Conservation (phyloP, 35 echinoderm and acorn worm species). For the Strongylocentrotus purpuratus region DNA sequence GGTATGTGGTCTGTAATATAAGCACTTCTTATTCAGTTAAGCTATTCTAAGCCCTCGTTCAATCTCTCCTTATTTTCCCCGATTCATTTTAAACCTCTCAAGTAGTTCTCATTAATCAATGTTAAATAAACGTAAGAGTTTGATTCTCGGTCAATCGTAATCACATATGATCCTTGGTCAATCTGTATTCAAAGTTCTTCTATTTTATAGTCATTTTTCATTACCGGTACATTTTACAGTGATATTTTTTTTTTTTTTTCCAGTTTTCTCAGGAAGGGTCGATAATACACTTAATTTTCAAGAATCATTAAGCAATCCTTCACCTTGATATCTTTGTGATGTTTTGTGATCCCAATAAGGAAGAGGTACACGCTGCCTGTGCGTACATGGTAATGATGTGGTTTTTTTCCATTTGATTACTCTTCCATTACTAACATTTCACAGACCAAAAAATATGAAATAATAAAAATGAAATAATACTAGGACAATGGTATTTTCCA, state of each 20-base stretch:
- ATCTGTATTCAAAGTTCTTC: background rate
- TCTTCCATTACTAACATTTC: background rate
- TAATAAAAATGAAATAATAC: too few relatives aligned
- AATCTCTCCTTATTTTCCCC: background rate
- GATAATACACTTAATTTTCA: background rate
- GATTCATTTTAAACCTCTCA: background rate
- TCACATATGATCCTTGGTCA: background rate
- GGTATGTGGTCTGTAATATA: constrained; percentile 26
- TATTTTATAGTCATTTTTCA: background rate
- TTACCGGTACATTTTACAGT: background rate
- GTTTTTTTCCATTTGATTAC: background rate
- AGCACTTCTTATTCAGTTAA: background rate
- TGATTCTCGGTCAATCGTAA: background rate
- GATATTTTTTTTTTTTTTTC: background rate
- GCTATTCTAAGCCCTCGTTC: background rate
- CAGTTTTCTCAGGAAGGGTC: background rate
- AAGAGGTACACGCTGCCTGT: background rate
- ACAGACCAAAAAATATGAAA: too few relatives aligned
- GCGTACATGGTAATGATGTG: background rate
- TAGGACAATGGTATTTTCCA: too few relatives aligned
- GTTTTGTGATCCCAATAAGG: background rate
- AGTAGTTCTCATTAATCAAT: background rate
- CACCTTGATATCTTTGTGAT: background rate
- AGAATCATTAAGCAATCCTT: background rate
- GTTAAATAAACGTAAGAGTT: background rate